A percentile compares a stretch with the other conserved stretches of the same genome.
Conservation (phyloP, 2,797 vertebrate species). For the Zalophus californianus region DNA sequence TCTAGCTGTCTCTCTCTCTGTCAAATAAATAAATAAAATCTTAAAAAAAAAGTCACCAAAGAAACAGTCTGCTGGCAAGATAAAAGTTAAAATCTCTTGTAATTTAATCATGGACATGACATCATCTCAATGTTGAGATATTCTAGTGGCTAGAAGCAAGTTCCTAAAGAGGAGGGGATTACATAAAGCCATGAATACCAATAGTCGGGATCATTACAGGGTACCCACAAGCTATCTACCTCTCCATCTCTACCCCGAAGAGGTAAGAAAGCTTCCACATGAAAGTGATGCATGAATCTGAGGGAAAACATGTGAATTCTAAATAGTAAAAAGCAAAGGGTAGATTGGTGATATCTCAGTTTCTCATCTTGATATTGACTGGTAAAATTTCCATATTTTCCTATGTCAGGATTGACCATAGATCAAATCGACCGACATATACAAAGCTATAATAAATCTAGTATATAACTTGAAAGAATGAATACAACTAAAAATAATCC, state of each 20-base stretch:
- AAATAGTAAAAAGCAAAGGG: background rate
- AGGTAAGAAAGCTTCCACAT: background rate
- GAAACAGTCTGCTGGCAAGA: background rate
- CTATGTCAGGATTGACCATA: background rate
- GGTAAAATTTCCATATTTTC: background rate
- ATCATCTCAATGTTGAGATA: background rate
- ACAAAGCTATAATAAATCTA: background rate
- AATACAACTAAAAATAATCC: background rate
- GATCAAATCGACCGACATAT: background rate
- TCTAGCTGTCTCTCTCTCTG: no score
- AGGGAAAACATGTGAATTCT: background rate
- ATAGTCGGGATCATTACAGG: background rate
- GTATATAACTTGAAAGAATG: background rate
- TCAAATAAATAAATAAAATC: no score
- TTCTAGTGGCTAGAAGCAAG: background rate
- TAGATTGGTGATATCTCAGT: background rate
- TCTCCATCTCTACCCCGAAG: background rate
- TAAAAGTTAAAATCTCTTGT: background rate
- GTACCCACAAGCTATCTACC: background rate
- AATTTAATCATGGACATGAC: background rate
- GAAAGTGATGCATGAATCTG: background rate
- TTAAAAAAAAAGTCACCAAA: background rate
- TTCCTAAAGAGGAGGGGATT: background rate
- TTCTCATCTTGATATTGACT: background rate
- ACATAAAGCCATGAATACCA: background rate